Percentiles rank a stretch among this genome's conserved stretches.
Evolutionary conservation across 2,113 vertebrate species (phyloP).

Genomic region (Alligator sinensis): DNA sequence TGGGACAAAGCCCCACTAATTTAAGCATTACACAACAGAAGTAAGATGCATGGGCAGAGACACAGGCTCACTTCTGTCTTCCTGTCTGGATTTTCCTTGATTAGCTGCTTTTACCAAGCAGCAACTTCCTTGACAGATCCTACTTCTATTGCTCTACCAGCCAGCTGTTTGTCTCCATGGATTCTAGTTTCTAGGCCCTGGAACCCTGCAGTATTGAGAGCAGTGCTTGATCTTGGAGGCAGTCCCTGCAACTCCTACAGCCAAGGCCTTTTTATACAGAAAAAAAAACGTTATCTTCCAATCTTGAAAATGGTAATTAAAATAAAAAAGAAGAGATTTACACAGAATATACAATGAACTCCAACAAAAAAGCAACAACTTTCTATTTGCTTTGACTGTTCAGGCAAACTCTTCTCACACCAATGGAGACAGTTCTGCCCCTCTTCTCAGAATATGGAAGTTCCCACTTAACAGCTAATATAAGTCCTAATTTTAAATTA

Average conservation of each 20-base stretch:
- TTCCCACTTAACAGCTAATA: fast-evolving
- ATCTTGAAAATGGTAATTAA: not conserved
- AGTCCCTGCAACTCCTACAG: not conserved
- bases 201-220: not conserved
- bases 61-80: not conserved
- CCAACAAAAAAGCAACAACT: no score
- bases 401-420: not conserved
- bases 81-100: not conserved
- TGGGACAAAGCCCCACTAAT: not conserved
- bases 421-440: no score
- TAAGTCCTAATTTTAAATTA: not conserved
- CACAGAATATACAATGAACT: no score
- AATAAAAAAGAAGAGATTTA: not conserved
- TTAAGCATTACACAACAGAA: not conserved
- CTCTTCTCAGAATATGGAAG: not conserved
- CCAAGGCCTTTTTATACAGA: not conserved
- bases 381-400: not conserved
- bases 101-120: not conserved
- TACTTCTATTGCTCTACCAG: fast-evolving
- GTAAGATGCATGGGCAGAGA: not conserved
- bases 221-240: not conserved
- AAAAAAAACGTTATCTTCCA: no score
- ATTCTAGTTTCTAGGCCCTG: not conserved
- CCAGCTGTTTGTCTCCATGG: fast-evolving
- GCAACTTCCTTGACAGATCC: not conserved